Evolutionary conservation across 2,888 invertebrate genomes (phyloP), one percentile per base, ranked within the genome.

Genomic region (Drosophila infuscata): DNA sequence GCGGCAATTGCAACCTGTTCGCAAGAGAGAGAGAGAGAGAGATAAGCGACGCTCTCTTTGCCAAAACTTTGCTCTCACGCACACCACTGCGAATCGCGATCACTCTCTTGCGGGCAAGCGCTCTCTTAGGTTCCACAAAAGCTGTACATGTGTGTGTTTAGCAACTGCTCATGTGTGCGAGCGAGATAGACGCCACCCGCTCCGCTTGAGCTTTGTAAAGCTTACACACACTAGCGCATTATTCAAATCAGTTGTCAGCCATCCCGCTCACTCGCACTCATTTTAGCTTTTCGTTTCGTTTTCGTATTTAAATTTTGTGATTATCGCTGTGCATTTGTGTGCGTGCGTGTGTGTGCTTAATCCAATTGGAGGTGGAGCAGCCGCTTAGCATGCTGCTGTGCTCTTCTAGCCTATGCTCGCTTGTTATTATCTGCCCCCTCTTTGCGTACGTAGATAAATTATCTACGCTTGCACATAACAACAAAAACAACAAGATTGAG

Each of bases 281-380:
- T 12, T 30, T 56, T 3, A 58, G 41, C 46, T 51, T 53, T 38
- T 64, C 46, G 64, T 72, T 70, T 70, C 82, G 52, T 70, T 38
- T 35, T 69, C 71, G 25, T 87, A 89, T 90, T 88, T 90, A 88
- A 87, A 90, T 88, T 90, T 15, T 82, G 73, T 81, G 87, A 89
- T 89, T 88, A 88, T 73, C 78, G 79, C 60, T 53, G 51, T 8
- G 46, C 12, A 17, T 56, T 38, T 49, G 57, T 48, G 35, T 41
- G 32, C 41, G 63, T 62, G 57, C 53, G 54, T 58, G 53, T 41
- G 20, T 60, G 54, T 56, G 68, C 60, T 82, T 87, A 87, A 87
- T 87, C 90, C 88, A 90, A 87, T 88, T 85, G 87, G 87, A 86
- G 86, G 86, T 86, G 88, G 83, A 90, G 90, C 79, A 76, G 79